phyloP scores from a whole-genome alignment of 2,113 vertebrate genomes.

The Myotis yumanensis region DNA sequence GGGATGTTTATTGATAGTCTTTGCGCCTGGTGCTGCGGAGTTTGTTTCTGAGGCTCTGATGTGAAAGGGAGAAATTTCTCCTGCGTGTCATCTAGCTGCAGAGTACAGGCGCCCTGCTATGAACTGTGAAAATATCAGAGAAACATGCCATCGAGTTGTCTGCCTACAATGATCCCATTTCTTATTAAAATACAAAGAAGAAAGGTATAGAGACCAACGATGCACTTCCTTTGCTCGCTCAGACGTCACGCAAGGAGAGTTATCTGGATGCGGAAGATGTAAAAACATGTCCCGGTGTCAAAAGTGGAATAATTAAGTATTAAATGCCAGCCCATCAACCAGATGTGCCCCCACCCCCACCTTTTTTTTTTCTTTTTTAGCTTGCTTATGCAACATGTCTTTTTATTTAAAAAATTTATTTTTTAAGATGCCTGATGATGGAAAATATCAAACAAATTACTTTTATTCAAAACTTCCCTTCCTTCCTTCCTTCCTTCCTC shows the following conservation, averaged over 20 bases:
- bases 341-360: not conserved
- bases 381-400: constrained; percentile 3
- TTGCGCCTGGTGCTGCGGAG: constrained; percentile 70
- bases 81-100: constrained; percentile 79
- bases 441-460: constrained; percentile 24
- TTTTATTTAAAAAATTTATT: not conserved
- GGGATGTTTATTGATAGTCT: constrained; percentile 82
- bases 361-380: not conserved
- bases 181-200: constrained; percentile 74
- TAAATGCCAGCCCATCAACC: not conserved
- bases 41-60: constrained; percentile 80
- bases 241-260: constrained; percentile 74
- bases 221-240: constrained; percentile 59
- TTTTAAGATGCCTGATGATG: constrained; percentile 19
- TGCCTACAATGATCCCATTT: constrained; percentile 76
- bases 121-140: constrained; percentile 83
- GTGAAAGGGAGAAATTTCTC: constrained; percentile 47
- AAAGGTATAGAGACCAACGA: constrained; percentile 77
- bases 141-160: constrained; percentile 83
- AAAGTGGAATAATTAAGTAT: constrained; percentile 62
- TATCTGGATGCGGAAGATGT: constrained; percentile 73
- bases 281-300: constrained; percentile 67
- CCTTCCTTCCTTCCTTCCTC: not conserved
- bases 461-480: not conserved
- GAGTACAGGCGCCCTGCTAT: constrained; percentile 78